These are phyloP conservation scores for Sisor rabdophorus DNA, from an alignment of 2,113 vertebrate species.

Conservation along the genomic window DNA sequence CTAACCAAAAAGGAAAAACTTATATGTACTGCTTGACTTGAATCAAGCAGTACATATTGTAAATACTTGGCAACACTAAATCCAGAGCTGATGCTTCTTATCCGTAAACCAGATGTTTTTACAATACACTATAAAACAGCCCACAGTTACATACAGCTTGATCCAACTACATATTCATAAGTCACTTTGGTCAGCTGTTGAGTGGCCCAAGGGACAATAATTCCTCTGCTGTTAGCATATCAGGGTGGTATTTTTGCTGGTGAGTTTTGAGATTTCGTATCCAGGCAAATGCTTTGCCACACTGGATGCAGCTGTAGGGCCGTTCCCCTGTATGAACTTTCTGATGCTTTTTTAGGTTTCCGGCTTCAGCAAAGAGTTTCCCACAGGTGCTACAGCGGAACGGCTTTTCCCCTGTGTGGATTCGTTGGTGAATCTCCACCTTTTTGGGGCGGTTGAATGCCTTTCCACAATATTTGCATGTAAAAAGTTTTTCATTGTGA, in stretches of 20 bases:
- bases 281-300: constrained; percentile 65
- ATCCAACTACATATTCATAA: constrained; percentile 19
- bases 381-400: constrained; percentile 69
- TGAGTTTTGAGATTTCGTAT: constrained; percentile 69
- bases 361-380: constrained; percentile 66
- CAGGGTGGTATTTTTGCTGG: constrained; percentile 63
- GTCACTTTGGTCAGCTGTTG: constrained; percentile 35
- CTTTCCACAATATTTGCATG: constrained; percentile 68
- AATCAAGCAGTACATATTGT: constrained; percentile 11
- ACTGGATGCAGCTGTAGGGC: constrained; percentile 63
- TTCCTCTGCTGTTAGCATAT: constrained; percentile 42
- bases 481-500: constrained; percentile 64
- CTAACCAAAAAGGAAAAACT: neutral
- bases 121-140: constrained; percentile 14
- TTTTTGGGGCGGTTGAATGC: constrained; percentile 70
- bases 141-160: constrained; percentile 20
- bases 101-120: neutral
- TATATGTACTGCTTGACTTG: neutral
- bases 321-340: constrained; percentile 68
- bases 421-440: constrained; percentile 69
- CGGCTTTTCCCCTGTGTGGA: constrained; percentile 70
- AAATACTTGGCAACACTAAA: constrained; percentile 6
- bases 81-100: constrained; percentile 2
- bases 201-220: constrained; percentile 28
- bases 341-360: constrained; percentile 71